phyloP scores from a whole-genome alignment of 2,888 invertebrate genomes.

The Copidosoma aretas region DNA sequence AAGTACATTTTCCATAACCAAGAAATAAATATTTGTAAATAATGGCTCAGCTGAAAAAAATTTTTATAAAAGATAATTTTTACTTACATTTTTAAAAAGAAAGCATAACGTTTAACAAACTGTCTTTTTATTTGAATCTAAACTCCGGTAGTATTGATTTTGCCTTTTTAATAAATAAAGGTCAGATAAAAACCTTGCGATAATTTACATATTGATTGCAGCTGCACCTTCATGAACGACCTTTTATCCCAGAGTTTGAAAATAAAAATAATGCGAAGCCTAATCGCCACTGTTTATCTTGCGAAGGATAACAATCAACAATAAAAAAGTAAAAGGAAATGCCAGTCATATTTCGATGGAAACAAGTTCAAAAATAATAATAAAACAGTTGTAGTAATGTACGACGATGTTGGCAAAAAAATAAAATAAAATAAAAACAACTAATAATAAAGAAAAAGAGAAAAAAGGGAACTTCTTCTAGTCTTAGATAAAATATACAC shows the following conservation, averaged over 20 bases:
- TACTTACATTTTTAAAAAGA: background rate
- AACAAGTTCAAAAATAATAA: slow-evolving; percentile 4
- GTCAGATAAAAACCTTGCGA: background rate
- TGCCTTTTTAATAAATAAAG: background rate
- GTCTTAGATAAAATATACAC: slow-evolving; percentile 29
- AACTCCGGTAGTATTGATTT: background rate
- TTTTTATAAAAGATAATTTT: background rate
- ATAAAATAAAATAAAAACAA: background rate
- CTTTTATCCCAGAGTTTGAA: slow-evolving; percentile 16
- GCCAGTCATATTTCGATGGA: slow-evolving; percentile 23
- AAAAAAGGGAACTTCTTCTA: slow-evolving; percentile 25
- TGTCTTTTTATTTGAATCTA: background rate
- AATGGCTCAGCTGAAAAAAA: background rate
- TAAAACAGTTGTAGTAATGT: background rate
- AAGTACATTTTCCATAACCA: slow-evolving; percentile 3
- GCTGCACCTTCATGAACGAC: slow-evolving; percentile 7
- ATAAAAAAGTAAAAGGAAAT: slow-evolving; percentile 10
- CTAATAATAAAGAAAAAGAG: slow-evolving; percentile 13
- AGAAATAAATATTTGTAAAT: slow-evolving; percentile 13
- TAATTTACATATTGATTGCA: background rate
- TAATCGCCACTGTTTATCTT: slow-evolving; percentile 26
- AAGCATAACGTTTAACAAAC: background rate
- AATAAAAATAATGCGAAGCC: slow-evolving; percentile 18
- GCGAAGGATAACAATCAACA: slow-evolving; percentile 26
- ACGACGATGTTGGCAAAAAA: background rate